Conservation (phyloP, 2,888 invertebrate species). For the Tanytarsus gracilentus region DNA sequence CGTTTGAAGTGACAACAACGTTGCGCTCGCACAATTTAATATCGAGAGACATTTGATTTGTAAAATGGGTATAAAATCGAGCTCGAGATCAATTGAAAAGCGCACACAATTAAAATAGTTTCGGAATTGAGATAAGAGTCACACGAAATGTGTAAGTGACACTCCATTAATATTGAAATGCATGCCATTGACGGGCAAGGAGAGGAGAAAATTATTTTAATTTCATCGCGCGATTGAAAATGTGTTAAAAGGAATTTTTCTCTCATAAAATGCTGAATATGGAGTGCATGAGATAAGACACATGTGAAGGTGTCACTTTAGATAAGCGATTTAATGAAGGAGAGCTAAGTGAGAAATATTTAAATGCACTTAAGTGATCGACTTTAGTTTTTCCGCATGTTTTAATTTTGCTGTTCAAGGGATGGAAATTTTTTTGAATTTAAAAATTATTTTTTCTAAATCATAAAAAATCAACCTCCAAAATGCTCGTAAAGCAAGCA, state of each 20-base stretch:
- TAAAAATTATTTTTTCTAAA: no score
- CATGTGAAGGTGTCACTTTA: slow-evolving; percentile 22
- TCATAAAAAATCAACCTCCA: no score
- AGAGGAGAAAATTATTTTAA: background rate
- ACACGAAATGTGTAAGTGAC: slow-evolving; percentile 2
- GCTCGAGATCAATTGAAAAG: slow-evolving; percentile 1
- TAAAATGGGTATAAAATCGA: background rate
- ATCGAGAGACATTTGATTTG: background rate
- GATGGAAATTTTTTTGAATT: no score
- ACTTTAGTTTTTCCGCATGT: no score
- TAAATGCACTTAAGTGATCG: background rate
- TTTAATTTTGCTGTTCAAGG: no score
- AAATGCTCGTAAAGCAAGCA: no score
- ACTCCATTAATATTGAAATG: slow-evolving; percentile 25
- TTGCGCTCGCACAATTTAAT: background rate
- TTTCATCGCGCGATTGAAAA: background rate
- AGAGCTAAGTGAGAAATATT: background rate
- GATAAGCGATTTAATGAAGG: slow-evolving; percentile 1
- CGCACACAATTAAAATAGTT: background rate
- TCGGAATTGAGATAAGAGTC: background rate
- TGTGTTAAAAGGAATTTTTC: background rate
- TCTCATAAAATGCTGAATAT: no score
- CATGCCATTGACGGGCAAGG: no score
- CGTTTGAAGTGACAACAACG: slow-evolving; percentile 20
- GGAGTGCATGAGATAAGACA: background rate